Evolutionary conservation across 2,888 invertebrate genomes (phyloP), one percentile per base, ranked within the genome.

Genomic region (Drosophila mulleri): DNA sequence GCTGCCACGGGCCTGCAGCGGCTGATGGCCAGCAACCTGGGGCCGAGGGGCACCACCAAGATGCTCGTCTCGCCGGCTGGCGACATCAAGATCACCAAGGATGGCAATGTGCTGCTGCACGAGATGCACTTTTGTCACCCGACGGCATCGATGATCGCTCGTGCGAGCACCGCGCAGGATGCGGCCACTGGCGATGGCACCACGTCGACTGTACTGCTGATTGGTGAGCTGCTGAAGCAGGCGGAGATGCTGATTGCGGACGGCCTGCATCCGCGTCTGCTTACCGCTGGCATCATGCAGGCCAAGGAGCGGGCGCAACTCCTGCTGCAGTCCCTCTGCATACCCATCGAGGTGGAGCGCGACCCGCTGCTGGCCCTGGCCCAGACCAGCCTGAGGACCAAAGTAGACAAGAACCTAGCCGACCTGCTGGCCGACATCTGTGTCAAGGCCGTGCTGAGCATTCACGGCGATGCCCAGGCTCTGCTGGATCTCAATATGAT

Each of bases 71-170:
- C 99, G 57, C 99, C 99, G n/a, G 96, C 99, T 29, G 99, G 99
- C 45, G 99, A 99, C 88, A 98, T 99, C 73, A 99, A 99, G 94
- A 97, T 99, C 77, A 99, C 99, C 3, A 99, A 99, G 93, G 99
- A 99, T 93, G 99, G 99, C 32, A 99, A 99, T 94, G 98, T 99
- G 18, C 94, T 99, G 4, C 94, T 99, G 6, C 98, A 99, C 91
- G 99, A 99, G 94, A 99, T 99, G 99, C 98, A 99, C 95, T 99
- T 99, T 89, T 98, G 99, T 93, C 98, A 99, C 92, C 99, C 99
- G 0, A 99, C 99, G 0, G 99, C 99, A 0, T 98, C 98, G 0
- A 94, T 99, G 85, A 99, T 99, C 86, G 99, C 99, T 0, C 95
- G 98, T 63, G 99, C 98, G 0, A 98, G 98, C 20, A 99, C 99